Percentiles rank a stretch among this genome's conserved stretches.
Conservation (phyloP, 2,888 invertebrate genomes). For the Drosophila mimica region DNA sequence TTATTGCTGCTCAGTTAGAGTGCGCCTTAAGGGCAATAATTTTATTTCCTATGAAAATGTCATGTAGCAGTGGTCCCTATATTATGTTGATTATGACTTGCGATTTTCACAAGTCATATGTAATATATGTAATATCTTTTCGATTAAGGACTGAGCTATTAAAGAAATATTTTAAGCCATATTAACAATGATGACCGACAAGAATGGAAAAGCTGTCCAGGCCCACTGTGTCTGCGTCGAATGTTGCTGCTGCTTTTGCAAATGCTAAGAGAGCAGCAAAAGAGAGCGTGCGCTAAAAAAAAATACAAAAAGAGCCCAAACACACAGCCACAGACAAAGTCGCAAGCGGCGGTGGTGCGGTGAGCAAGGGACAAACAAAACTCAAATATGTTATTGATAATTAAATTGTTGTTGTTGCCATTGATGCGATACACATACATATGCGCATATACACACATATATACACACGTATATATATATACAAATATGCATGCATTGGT, state of each 20-base stretch:
- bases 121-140: background rate
- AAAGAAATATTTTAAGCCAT: background rate
- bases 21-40: background rate
- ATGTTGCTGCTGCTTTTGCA: slow-evolving; percentile 34
- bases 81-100: background rate
- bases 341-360: slow-evolving; percentile 1
- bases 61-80: background rate
- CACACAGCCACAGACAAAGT: slow-evolving; percentile 7
- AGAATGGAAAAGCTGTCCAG: background rate
- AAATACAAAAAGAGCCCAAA: slow-evolving; percentile 8
- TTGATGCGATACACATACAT: slow-evolving; percentile 25
- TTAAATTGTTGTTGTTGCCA: slow-evolving; percentile 56
- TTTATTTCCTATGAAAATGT: background rate
- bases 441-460: background rate
- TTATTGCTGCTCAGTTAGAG: background rate
- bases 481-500: slow-evolving; percentile 8
- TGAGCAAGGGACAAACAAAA: slow-evolving; percentile 42
- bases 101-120: background rate
- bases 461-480: background rate
- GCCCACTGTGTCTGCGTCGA: slow-evolving; percentile 39
- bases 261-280: slow-evolving; percentile 57
- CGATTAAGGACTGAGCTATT: background rate
- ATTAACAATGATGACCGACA: background rate
- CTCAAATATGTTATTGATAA: slow-evolving; percentile 74
- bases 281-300: slow-evolving; percentile 60